Evolutionary conservation across 2,113 vertebrate species (phyloP), one percentile per base, ranked within the genome.

Genomic region (Dasypus novemcinctus): DNA sequence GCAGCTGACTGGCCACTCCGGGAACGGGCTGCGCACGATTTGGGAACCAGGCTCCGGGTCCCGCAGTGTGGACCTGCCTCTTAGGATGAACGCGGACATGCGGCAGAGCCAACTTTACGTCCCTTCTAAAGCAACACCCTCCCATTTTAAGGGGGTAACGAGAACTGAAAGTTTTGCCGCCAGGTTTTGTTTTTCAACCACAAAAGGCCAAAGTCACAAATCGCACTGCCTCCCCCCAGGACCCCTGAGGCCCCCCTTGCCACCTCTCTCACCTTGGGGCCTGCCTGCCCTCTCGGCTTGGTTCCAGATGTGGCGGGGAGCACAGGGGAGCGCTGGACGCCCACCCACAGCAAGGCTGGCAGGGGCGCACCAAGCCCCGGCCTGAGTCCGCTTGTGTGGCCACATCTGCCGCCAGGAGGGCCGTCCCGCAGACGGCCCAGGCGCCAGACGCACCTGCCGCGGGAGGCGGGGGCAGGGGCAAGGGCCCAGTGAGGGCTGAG

Each of bases 361-460:
- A 13, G 27, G 41, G 61, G 18, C n/a, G n/a, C 23, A 33, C 36
- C 3, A 5, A 21, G 15, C 12, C 2, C 2, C 1, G 18, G 64
- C n/a, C 5, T 3, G 4, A 2, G 25, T 29, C 8, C n/a, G 46
- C 8, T 33, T 38, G 36, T 7, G 25, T 1, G 4, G 75, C 1
- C 57, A 29, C 36, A 78, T 33, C 12, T 2, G 33, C 17, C 36
- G 2, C 15, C 31, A 2, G 1, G n/a, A n/a, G 31, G 46, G 2
- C 1, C 0, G 5, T 13, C 1, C 7, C 36, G 6, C 43, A 21
- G 36, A 4, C 0, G 3, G 0, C 31, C n/a, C 20, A 7, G 17
- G 76, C 2, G 36, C 6, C 5, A 4, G 5, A 1, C 4, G 33
- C 7, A 20, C 0, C 0, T 23, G 10, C 21, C 31, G 6, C 46